These are phyloP conservation scores for Nephotettix cincticeps DNA, from an alignment of 1,140 invertebrate species.

Conservation along the genomic window DNA sequence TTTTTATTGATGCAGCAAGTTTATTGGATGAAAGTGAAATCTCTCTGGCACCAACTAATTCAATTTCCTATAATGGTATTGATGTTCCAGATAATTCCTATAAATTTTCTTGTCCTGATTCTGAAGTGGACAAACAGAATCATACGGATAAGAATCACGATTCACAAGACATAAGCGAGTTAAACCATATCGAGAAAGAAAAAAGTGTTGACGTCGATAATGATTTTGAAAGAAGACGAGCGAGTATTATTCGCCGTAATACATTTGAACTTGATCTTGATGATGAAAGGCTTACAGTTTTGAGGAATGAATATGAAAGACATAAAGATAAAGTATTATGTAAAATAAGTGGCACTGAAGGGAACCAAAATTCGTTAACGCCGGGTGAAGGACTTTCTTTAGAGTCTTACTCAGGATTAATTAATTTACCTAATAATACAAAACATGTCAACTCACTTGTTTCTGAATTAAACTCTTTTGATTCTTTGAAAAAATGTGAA, in stretches of 20 bases:
- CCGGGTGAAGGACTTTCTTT: too few species aligned
- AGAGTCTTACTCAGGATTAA: too few species aligned
- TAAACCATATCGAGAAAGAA: conserved; percentile 12
- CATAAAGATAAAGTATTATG: conserved; percentile 53
- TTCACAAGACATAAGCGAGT: too few species aligned
- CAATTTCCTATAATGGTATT: not conserved
- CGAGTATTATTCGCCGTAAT: conserved; percentile 51
- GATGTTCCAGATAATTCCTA: not conserved
- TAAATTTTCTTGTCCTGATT: not conserved
- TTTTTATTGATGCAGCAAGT: conserved; percentile 72
- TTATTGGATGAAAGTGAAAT: conserved; percentile 63
- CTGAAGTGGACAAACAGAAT: too few species aligned
- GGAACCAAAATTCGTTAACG: too few species aligned
- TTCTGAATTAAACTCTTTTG: not conserved
- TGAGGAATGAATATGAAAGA: conserved; percentile 58
- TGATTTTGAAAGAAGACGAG: conserved; percentile 36
- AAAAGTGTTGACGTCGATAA: conserved; percentile 28
- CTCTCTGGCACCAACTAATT: not conserved
- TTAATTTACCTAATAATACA: too few species aligned
- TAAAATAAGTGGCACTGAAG: too few species aligned
- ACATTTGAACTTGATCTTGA: conserved; percentile 54
- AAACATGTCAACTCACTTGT: not conserved
- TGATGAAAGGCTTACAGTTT: conserved; percentile 48
- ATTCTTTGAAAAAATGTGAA: conserved; percentile 36
- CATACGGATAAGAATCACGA: too few species aligned